Evolutionary conservation across 2,888 invertebrate species (phyloP), one percentile per base, ranked within the genome.

Genomic region (Mayetiola destructor): DNA sequence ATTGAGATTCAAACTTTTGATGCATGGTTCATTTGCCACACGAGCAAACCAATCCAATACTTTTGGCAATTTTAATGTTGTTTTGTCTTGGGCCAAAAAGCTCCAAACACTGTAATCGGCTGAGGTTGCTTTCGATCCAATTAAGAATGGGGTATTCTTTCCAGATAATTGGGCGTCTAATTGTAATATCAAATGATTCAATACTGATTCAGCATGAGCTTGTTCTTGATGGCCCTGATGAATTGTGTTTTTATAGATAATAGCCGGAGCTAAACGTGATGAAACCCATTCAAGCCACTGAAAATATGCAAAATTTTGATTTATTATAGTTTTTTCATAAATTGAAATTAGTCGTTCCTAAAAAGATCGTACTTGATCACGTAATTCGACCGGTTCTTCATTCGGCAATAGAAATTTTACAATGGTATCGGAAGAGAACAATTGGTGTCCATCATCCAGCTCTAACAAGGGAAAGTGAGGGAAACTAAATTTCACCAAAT

Each of bases 81-180:
- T 78, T n/a, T 75, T 75, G 62, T 79, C 80, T 0, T 84, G 85
- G 65, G 84, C 86, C 4, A 89, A 63, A 1, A 82, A 79, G 40
- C 80, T 78, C 85, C 86, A 89, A 60, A 88, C 73, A 3, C 80
- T 76, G 57, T 85, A 73, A 70, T 90, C 89, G 0, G 81, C 84
- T 3, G 81, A 74, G 20, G 81, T 78, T 27, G 85, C 58, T 61
- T 77, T 76, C 59, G 77, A 82, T 63, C 80, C 80, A 55, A 80
- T 72, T 61, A 87, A 67, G 68, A 75, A 84, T 55, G 77, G 18
- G 2, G 53, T 53, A 10, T 53, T 29, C 4, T 20, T 30, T 18
- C 18, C 2, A 2, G 53, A n/a, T 12, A 53, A 18, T 12, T 29
- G 29, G 3, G 3, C n/a, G 18, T 53, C 53, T 6, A 53, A 20